Evolutionary conservation across 2,797 vertebrate species (phyloP), one percentile per base, ranked within the genome.

Genomic region (Todus mexicanus): DNA sequence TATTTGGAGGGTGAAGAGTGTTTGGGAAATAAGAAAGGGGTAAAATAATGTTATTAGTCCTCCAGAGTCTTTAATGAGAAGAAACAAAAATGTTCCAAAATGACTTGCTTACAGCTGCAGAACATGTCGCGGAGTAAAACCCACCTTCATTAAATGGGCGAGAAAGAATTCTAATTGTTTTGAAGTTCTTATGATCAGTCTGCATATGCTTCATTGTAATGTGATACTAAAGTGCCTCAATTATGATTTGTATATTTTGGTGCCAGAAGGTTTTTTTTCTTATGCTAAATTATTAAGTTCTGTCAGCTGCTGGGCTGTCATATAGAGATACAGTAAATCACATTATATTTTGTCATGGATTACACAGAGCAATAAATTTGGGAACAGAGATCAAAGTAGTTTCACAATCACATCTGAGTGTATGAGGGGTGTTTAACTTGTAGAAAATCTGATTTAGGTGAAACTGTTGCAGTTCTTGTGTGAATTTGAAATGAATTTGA

Each of bases 301-400:
- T 98, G 98, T 98, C 98, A 98, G 97, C 97, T 98, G 97, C 98
- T 98, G 98, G 97, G 98, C 98, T 99, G 98, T 98, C 98, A 98
- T 98, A 98, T 98, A 98, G 98, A 98, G 99, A 99, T 99, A 98
- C 96, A 98, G 98, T 98, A 99, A 99, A 99, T 99, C 98, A 98
- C 98, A 98, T 99, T 99, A 99, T 97, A 98, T 98, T 98, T 98
- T 97, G 98, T 98, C 98, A 99, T 98, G 98, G 99, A 99, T 99
- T 98, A 99, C 97, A 97, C 76, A 91, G 96, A 98, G 98, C 98
- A 98, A 98, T 98, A 98, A 98, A 98, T 97, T 98, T 98, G 97
- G 97, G 97, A 97, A 97, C 97, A 97, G 97, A 98, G 98, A 99
- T 99, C 98, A 99, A 99, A 99, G 98, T 97, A 96, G 84, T 97